These are phyloP conservation scores for Apodemia mormo DNA, from an alignment of 2,888 invertebrate genomes.

Conservation along the genomic window DNA sequence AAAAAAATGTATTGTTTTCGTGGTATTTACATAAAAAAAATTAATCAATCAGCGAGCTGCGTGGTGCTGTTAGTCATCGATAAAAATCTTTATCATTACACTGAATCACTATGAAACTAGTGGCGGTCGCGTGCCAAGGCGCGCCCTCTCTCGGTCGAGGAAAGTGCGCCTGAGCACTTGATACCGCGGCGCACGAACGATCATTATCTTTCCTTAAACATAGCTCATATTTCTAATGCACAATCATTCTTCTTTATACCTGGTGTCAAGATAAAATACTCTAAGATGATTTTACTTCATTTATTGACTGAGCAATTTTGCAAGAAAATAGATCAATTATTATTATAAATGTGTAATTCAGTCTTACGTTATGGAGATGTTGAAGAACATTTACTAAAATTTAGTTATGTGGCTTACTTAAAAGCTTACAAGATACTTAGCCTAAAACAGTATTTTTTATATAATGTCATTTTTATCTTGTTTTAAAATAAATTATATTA, in stretches of 20 bases:
- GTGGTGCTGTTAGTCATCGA: background rate
- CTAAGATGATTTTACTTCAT: slow-evolving; percentile 10
- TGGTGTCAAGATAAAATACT: slow-evolving; percentile 16
- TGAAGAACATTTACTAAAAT: too few species aligned
- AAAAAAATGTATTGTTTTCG: too few species aligned
- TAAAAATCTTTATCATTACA: slow-evolving; percentile 19
- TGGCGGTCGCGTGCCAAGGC: slow-evolving; percentile 72
- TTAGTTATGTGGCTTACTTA: too few species aligned
- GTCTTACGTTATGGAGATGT: too few species aligned
- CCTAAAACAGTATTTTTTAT: too few species aligned
- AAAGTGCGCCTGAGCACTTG: slow-evolving; percentile 53
- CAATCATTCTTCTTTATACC: slow-evolving; percentile 18
- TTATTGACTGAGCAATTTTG: background rate
- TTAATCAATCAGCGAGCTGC: background rate
- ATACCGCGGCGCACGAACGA: slow-evolving; percentile 40
- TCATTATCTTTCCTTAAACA: slow-evolving; percentile 51
- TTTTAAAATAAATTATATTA: too few species aligned
- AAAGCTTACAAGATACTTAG: too few species aligned
- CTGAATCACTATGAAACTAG: slow-evolving; percentile 16
- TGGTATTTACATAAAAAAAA: too few species aligned
- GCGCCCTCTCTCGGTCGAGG: slow-evolving; percentile 58
- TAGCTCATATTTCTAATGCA: slow-evolving; percentile 40
- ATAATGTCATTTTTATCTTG: too few species aligned
- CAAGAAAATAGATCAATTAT: background rate
- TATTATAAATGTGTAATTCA: background rate